Conservation (phyloP, 1,140 invertebrate species). For the Phymorhynchus buccinoides region DNA sequence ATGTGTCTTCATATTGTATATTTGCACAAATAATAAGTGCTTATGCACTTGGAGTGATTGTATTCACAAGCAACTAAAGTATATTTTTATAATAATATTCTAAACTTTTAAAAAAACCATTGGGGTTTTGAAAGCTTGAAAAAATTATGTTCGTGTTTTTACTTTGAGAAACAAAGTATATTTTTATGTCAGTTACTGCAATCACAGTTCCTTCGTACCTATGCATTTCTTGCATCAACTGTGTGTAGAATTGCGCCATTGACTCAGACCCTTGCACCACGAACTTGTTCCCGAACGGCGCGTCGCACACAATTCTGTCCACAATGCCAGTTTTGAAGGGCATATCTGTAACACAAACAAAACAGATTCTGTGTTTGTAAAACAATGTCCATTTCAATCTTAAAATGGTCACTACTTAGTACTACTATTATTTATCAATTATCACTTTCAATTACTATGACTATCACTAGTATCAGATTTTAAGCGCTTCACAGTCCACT, state of each 20-base stretch:
- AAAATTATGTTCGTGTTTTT: no score
- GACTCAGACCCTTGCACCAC: background rate
- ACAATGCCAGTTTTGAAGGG: conserved; percentile 41
- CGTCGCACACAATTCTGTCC: conserved; percentile 55
- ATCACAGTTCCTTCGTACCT: conserved; percentile 41
- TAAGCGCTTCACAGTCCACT: no score
- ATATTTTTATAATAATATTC: background rate
- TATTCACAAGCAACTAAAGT: background rate
- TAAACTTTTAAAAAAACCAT: background rate
- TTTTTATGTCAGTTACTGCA: background rate
- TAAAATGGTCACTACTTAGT: no score
- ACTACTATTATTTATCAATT: no score
- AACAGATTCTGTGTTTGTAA: no score
- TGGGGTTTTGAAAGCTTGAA: no score
- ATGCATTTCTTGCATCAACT: conserved; percentile 44
- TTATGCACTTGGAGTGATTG: no score
- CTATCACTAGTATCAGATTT: no score
- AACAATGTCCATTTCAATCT: no score
- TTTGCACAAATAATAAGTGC: background rate
- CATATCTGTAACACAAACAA: conserved; percentile 43
- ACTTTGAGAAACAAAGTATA: no score
- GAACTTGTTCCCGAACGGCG: conserved; percentile 56
- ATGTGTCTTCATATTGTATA: background rate
- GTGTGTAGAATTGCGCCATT: conserved; percentile 40
- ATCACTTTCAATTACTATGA: no score